Evolutionary conservation across 2,797 vertebrate species (phyloP).

Genomic region (Pantherophis alleghaniensis): DNA sequence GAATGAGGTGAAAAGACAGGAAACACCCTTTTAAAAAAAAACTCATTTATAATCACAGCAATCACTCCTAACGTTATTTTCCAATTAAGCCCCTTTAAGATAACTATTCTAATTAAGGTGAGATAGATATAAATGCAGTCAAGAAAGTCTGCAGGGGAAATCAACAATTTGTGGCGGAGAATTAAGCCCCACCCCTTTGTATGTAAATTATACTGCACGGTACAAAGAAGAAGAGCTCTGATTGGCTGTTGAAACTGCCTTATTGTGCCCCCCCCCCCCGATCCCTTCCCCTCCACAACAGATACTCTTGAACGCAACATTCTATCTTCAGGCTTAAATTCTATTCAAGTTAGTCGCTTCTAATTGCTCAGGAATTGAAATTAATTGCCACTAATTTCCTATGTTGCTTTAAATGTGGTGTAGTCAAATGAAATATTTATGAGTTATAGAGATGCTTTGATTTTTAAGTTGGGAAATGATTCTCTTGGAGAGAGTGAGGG

Average conservation of each 20-base stretch:
- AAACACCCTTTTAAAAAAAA: neutral
- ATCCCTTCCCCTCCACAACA: neutral
- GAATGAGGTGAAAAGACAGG: neutral
- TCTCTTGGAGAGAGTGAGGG: neutral
- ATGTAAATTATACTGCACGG: neutral
- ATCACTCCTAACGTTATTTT: neutral
- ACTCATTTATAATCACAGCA: neutral
- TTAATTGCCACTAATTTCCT: neutral
- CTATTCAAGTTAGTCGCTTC: constrained; percentile 19
- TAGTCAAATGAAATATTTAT: neutral
- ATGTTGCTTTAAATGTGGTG: neutral
- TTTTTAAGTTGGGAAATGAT: neutral
- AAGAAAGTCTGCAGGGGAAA: neutral
- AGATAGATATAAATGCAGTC: neutral
- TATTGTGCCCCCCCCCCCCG: neutral
- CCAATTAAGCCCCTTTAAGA: neutral
- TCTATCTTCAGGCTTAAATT: neutral
- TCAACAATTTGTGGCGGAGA: neutral
- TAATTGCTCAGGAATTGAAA: neutral
- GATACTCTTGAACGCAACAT: neutral
- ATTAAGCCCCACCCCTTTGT: neutral
- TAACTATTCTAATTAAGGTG: neutral
- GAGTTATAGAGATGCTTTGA: neutral
- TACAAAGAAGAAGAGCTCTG: neutral
- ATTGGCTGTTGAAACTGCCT: neutral